Evolutionary conservation across 2,797 vertebrate species (phyloP).

Genomic region (Serranus cabrilla): DNA sequence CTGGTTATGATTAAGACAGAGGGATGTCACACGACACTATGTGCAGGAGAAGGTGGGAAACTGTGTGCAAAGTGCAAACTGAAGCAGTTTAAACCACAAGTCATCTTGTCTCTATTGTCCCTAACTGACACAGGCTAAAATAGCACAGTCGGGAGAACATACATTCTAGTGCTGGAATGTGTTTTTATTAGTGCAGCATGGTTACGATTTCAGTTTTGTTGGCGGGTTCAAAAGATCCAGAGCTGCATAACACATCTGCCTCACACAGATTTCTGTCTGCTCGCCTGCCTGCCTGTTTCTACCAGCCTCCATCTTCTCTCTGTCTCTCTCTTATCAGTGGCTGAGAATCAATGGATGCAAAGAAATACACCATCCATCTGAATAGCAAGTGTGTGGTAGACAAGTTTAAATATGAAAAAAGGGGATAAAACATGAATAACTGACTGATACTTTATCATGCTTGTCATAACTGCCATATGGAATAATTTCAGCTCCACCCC

Average conservation of each 20-base stretch:
- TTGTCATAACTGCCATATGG: neutral
- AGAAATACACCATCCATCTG: neutral
- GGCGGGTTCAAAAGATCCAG: conserved; percentile 67
- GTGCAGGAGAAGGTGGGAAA: conserved; percentile 20
- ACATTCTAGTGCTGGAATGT: conserved; percentile 72
- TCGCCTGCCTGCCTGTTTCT: conserved; percentile 28
- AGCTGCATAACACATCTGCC: conserved; percentile 72
- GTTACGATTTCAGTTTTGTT: conserved; percentile 65
- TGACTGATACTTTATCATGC: conserved; percentile 19
- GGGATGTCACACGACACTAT: conserved; percentile 5
- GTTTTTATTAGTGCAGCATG: conserved; percentile 77
- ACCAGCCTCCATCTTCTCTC: conserved; percentile 17
- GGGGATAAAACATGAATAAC: conserved; percentile 2
- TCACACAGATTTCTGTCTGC: conserved; percentile 63
- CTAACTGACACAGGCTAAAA: conserved; percentile 46
- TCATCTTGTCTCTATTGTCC: conserved; percentile 56
- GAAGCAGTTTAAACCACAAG: conserved; percentile 42
- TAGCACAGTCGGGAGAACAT: conserved; percentile 55
- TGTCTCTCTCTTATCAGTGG: neutral
- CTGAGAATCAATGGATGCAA: conserved; percentile 8
- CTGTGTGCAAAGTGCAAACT: conserved; percentile 19
- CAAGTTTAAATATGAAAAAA: no score
- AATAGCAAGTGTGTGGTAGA: conserved; percentile 16
- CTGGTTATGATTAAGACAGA: conserved; percentile 26
- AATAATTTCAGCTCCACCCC: neutral